These are phyloP conservation scores for Drosophila infuscata DNA, from an alignment of 2,888 invertebrate genomes.

Conservation along the genomic window DNA sequence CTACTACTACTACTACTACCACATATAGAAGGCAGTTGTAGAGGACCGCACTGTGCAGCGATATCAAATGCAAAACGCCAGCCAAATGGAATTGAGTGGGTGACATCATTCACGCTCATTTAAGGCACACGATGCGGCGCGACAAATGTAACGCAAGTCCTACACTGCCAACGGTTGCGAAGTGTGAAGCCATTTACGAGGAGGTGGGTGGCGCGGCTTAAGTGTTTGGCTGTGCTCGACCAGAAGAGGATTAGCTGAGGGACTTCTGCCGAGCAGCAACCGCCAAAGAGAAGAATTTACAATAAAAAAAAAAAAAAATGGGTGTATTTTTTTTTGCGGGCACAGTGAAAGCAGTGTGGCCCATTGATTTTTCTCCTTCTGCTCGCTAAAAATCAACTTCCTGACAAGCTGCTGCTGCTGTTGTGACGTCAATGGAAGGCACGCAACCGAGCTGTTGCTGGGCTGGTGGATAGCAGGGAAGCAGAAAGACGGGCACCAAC, in stretches of 20 bases:
- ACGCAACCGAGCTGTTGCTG: constrained; percentile 25
- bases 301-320: constrained; percentile 14
- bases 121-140: constrained; percentile 15
- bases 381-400: constrained; percentile 52
- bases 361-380: constrained; percentile 62
- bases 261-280: constrained; percentile 48
- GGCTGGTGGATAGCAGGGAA: neutral
- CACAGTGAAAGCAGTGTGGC: constrained; percentile 50
- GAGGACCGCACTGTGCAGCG: constrained; percentile 51
- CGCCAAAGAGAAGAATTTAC: constrained; percentile 30
- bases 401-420: constrained; percentile 26
- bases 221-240: constrained; percentile 57
- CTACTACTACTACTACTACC: neutral
- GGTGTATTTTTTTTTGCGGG: constrained; percentile 14
- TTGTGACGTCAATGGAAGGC: constrained; percentile 67
- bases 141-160: constrained; percentile 47
- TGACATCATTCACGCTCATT: constrained; percentile 13
- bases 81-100: constrained; percentile 69
- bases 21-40: constrained; percentile 8
- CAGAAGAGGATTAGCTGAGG: constrained; percentile 70
- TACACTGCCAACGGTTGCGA: constrained; percentile 38
- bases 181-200: constrained; percentile 69
- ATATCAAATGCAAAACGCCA: constrained; percentile 65
- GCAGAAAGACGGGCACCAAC: no score
- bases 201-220: constrained; percentile 35